Percentiles rank a stretch among this genome's conserved stretches.
phyloP scores from a whole-genome alignment of 30 jellyfish, hydroid and myxozoan genomes.

The Nemopilema nomurai region DNA sequence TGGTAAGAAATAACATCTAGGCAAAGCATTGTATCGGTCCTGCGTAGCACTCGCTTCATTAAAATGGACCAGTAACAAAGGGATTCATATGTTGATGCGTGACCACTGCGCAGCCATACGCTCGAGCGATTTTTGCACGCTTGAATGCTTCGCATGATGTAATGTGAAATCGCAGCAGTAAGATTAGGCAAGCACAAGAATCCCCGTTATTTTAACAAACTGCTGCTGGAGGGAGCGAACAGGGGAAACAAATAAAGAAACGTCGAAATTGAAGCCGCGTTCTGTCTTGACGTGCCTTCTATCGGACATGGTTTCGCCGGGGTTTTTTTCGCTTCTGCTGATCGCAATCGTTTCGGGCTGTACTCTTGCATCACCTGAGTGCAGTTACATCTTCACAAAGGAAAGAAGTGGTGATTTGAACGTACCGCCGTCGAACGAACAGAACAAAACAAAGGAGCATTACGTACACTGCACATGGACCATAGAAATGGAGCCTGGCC shows the following conservation, averaged over 20 bases:
- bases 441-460: not conserved
- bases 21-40: too few species aligned
- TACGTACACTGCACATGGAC: constrained; percentile 55
- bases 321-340: not conserved
- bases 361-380: not conserved
- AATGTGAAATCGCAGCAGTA: constrained; percentile 56
- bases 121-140: constrained; percentile 50
- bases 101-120: constrained; percentile 1
- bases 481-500: constrained; percentile 62
- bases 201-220: not conserved
- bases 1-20: too few species aligned
- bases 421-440: not conserved
- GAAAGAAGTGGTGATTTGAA: constrained; percentile 3
- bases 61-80: too few species aligned
- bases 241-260: not conserved
- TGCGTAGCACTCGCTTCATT: too few species aligned
- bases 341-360: not conserved
- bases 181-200: not conserved
- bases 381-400: constrained; percentile 9
- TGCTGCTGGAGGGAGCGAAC: not conserved
- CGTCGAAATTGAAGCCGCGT: not conserved
- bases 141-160: constrained; percentile 42
- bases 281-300: not conserved
- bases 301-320: not conserved
- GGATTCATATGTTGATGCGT: not conserved